Evolutionary conservation across 2,113 vertebrate genomes (phyloP).

Genomic region (Hypanus sabinus): DNA sequence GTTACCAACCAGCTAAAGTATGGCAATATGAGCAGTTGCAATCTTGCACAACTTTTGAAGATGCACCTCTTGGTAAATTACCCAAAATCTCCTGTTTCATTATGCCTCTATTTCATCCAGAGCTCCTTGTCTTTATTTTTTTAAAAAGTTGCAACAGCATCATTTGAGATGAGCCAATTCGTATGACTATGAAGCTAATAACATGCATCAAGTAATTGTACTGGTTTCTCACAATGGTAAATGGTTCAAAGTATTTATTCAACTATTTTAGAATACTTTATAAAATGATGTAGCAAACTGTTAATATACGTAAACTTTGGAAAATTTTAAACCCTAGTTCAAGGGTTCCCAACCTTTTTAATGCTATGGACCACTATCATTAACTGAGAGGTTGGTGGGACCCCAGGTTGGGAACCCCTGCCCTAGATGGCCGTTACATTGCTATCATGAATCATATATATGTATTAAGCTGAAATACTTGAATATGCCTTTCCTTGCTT

Average conservation of each 20-base stretch:
- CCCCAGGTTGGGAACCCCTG: no score
- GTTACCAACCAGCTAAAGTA: background rate
- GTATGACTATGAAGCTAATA: background rate
- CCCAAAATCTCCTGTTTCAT: background rate
- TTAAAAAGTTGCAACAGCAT: background rate
- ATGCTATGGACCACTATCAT: no score
- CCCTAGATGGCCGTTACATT: background rate
- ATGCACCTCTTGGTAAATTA: background rate
- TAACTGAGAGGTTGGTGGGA: no score
- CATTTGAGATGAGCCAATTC: background rate
- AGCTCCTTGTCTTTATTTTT: background rate
- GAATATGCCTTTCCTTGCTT: background rate
- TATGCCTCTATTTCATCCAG: background rate
- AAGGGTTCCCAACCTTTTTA: no score
- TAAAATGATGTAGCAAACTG: background rate
- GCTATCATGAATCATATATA: no score
- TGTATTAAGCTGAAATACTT: no score
- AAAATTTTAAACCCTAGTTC: background rate
- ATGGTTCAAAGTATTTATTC: background rate
- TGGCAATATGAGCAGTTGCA: background rate
- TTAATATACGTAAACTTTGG: background rate
- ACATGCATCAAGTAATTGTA: background rate
- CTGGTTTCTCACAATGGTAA: background rate
- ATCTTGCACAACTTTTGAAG: background rate
- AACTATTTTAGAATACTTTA: background rate